Conservation (phyloP, 2,113 vertebrate species). For the Formicarius rufipectus region DNA sequence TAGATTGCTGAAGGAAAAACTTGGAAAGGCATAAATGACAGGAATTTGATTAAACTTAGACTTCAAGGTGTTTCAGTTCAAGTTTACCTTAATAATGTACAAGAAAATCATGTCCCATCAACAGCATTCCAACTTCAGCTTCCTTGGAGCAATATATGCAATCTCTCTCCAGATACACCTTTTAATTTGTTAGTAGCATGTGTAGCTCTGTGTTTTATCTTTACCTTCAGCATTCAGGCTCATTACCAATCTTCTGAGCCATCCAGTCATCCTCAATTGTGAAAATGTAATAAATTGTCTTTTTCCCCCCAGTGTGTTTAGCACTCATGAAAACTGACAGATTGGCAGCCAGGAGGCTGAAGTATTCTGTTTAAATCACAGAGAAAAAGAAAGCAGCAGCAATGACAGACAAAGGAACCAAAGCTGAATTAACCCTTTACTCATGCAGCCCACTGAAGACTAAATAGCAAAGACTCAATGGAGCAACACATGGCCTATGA, state of each 20-base stretch:
- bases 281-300: constrained; percentile 28
- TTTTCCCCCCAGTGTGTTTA: constrained; percentile 29
- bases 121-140: background rate
- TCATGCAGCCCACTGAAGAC: background rate
- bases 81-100: background rate
- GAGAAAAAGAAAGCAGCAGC: background rate
- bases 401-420: background rate
- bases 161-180: background rate
- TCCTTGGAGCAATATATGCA: background rate
- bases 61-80: background rate
- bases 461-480: background rate
- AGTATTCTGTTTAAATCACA: background rate
- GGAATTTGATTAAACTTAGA: background rate
- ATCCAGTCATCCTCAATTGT: background rate
- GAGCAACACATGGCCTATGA: background rate
- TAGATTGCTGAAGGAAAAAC: background rate
- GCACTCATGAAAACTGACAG: constrained; percentile 16
- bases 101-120: background rate
- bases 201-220: background rate
- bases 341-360: constrained; percentile 12
- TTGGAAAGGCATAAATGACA: background rate
- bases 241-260: background rate
- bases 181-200: background rate
- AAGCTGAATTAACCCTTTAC: background rate
- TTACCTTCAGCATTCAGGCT: background rate